These are phyloP conservation scores for Brachionus manjavacas DNA, from an alignment of 1,140 invertebrate genomes.

Conservation along the genomic window DNA sequence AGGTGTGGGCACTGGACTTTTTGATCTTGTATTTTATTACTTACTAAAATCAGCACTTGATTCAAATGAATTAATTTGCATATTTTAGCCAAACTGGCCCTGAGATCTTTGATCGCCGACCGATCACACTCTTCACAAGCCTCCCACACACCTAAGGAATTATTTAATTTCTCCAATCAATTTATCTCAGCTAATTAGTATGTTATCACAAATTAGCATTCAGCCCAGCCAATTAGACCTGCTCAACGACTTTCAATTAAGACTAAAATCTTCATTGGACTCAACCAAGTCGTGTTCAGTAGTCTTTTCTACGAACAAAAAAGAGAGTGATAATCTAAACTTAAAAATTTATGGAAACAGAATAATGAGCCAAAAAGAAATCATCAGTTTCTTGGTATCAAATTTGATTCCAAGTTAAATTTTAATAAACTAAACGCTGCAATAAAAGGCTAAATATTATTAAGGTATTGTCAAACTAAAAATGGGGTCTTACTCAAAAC, in stretches of 20 bases:
- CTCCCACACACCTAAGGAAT: not conserved
- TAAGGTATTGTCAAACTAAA: too few species aligned
- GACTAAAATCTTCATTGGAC: not conserved
- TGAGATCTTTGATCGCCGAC: not conserved
- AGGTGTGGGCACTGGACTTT: not conserved
- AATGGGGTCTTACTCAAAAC: too few species aligned
- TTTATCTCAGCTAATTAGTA: not conserved
- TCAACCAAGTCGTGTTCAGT: too few species aligned
- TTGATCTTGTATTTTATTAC: constrained; percentile 23
- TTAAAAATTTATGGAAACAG: too few species aligned
- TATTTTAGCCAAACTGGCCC: not conserved
- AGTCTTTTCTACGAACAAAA: too few species aligned
- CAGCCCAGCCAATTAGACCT: not conserved
- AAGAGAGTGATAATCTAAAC: too few species aligned
- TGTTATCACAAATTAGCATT: not conserved
- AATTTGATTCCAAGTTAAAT: too few species aligned
- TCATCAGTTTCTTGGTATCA: too few species aligned
- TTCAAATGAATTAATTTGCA: constrained; percentile 27
- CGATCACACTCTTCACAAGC: not conserved
- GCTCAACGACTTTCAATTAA: not conserved
- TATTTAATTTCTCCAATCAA: not conserved
- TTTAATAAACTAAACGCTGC: too few species aligned
- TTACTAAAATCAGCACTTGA: constrained; percentile 29
- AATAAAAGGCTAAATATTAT: too few species aligned
- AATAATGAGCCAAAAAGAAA: too few species aligned